A percentile compares a stretch with the other conserved stretches of the same genome.
Conservation (phyloP, 2,113 vertebrate species). For the Myotis brandtii region DNA sequence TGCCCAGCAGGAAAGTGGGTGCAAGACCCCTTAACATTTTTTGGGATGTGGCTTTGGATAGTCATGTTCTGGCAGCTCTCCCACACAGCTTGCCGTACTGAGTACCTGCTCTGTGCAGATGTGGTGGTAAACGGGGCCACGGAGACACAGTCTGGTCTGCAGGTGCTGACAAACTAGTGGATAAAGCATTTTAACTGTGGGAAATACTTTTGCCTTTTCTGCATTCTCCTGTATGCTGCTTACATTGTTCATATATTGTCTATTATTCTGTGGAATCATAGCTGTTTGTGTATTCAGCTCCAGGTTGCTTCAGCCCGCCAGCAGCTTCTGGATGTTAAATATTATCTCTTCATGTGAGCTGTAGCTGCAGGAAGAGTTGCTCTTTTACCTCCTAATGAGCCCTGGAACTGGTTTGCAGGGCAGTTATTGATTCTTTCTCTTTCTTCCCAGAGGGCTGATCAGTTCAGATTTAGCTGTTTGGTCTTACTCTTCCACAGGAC, state of each 20-base stretch:
- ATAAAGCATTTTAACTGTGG: neutral
- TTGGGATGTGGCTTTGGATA: neutral
- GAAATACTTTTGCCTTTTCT: neutral
- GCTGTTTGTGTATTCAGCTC: conserved; percentile 43
- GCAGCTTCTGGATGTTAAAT: conserved; percentile 74
- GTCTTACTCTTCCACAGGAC: neutral
- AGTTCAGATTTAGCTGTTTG: conserved; percentile 6
- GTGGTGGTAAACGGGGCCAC: neutral
- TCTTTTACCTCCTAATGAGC: conserved; percentile 67
- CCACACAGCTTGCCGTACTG: neutral
- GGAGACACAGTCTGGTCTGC: neutral
- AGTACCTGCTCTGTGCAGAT: neutral
- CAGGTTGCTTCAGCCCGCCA: conserved; percentile 53
- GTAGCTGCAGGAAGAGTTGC: conserved; percentile 64
- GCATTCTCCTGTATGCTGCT: neutral
- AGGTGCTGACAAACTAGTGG: neutral
- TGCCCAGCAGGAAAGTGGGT: neutral
- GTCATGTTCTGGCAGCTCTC: neutral
- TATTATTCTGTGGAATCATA: conserved; percentile 35
- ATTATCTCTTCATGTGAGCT: conserved; percentile 63
- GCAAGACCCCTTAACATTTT: neutral
- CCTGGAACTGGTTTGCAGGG: conserved; percentile 58
- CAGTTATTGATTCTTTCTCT: neutral
- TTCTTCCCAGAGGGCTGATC: conserved; percentile 7
- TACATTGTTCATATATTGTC: neutral